Percentiles rank a stretch among this genome's conserved stretches.
These are phyloP conservation scores for Leiothrix lutea DNA, from an alignment of 2,113 vertebrate species.

Conservation along the genomic window DNA sequence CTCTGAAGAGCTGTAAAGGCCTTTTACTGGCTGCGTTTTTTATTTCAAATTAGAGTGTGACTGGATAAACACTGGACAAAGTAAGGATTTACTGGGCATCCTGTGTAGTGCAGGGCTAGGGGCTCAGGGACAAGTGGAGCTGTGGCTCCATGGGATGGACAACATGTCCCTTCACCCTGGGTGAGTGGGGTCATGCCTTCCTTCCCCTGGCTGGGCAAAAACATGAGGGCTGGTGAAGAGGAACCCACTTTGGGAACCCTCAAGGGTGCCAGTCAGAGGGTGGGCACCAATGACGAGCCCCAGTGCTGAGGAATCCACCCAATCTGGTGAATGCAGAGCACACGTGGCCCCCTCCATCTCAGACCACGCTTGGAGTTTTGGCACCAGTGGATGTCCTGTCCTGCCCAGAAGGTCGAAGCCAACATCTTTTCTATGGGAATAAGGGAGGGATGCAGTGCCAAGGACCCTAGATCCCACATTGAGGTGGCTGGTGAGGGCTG, in stretches of 20 bases:
- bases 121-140: neutral
- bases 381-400: neutral
- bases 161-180: accelerated
- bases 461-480: accelerated
- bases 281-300: neutral
- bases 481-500: neutral
- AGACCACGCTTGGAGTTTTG: accelerated
- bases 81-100: neutral
- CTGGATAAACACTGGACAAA: constrained; percentile 57
- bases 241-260: neutral
- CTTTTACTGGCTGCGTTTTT: constrained; percentile 40
- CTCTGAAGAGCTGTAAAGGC: constrained; percentile 56
- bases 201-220: accelerated
- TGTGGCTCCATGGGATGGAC: accelerated
- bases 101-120: neutral
- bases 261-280: accelerated
- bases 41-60: constrained; percentile 49
- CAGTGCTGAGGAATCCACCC: neutral
- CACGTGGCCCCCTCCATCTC: neutral
- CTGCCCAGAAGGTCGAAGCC: accelerated
- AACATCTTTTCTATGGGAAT: neutral
- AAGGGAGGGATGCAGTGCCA: neutral
- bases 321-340: neutral
- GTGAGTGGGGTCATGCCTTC: neutral
- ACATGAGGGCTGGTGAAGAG: accelerated